A percentile compares a stretch with the other conserved stretches of the same genome.
These are phyloP conservation scores for Danaus melanippus DNA, from an alignment of 1,140 invertebrate genomes.

Conservation along the genomic window DNA sequence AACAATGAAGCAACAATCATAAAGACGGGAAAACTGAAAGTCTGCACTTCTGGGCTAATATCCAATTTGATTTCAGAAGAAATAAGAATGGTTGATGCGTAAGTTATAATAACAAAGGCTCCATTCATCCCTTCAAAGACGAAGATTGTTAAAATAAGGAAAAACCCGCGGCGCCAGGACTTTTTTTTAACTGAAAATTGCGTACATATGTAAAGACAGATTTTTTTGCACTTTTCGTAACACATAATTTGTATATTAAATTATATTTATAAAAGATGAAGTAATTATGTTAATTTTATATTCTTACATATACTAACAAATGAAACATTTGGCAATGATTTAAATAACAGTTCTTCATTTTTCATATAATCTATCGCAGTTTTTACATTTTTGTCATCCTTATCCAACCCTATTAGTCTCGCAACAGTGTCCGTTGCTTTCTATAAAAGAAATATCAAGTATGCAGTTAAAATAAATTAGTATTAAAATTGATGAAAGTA, in stretches of 20 bases:
- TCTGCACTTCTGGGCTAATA: slow-evolving; percentile 34
- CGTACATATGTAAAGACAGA: background rate
- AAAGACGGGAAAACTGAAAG: slow-evolving; percentile 33
- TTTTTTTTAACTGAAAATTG: slow-evolving; percentile 31
- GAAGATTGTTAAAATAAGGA: slow-evolving; percentile 27
- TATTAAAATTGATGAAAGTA: too few relatives aligned
- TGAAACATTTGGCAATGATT: slow-evolving; percentile 9
- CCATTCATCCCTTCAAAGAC: slow-evolving; percentile 22
- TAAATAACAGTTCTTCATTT: slow-evolving; percentile 16
- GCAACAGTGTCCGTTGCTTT: slow-evolving; percentile 17
- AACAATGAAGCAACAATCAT: slow-evolving; percentile 30
- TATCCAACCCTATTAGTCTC: slow-evolving; percentile 13
- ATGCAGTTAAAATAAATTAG: background rate
- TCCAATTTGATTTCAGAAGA: slow-evolving; percentile 25
- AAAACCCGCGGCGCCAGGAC: slow-evolving; percentile 24
- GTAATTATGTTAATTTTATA: too few relatives aligned
- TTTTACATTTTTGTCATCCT: slow-evolving; percentile 14
- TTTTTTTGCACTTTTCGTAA: background rate
- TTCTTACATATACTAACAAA: slow-evolving; percentile 13
- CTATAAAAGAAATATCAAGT: slow-evolving; percentile 6
- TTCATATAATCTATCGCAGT: slow-evolving; percentile 14
- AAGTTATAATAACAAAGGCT: slow-evolving; percentile 22
- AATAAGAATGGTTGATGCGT: slow-evolving; percentile 23
- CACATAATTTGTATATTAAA: slow-evolving; percentile 2
- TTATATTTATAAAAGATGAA: too few relatives aligned